Evolutionary conservation across 2,888 invertebrate species (phyloP), one percentile per base, ranked within the genome.

Genomic region (Ornithoptera alexandrae): DNA sequence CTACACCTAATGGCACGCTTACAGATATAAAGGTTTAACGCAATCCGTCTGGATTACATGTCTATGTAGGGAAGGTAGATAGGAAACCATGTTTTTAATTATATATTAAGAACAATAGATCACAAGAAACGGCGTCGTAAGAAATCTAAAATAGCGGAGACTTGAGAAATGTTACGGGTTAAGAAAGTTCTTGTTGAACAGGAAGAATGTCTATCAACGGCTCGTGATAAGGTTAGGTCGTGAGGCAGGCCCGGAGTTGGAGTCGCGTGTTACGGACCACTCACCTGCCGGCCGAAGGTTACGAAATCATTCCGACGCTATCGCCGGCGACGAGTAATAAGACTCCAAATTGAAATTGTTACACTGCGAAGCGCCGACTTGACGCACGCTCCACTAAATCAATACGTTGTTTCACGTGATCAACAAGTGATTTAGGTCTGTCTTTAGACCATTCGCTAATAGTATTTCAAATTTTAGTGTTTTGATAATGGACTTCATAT

Each of bases 221-320:
- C 64, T 63, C 67, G 73, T 73, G 75, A 77, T 77, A 77, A 78
- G 76, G 77, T 75, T 73, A 74, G 78, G 74, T 77, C 78, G 77
- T 83, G 84, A 82, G 80, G 79, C 65, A 69, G 71, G 72, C 61
- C 61, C 59, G 39, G 67, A 69, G 67, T n/a, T 61, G 53, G 42
- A 74, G 72, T 84, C 79, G 87, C 87, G 87, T 87, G 86, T 80
- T 78, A 73, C 75, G 72, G 75, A 72, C 74, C 77, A 80, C 76
- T 80, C 76, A 75, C 65, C 69, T 30, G 68, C 62, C 71, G 70
- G 72, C 72, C 71, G 72, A 75, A 77, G 79, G 78, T 79, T 80
- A 78, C 77, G 74, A 78, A 81, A 79, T 79, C 73, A 77, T 77
- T 77, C 64, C 73, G 76, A 75, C 76, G 76, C 72, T 79, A 80